phyloP scores from a whole-genome alignment of 2,797 vertebrate species.

The Enteromius treurensis region DNA sequence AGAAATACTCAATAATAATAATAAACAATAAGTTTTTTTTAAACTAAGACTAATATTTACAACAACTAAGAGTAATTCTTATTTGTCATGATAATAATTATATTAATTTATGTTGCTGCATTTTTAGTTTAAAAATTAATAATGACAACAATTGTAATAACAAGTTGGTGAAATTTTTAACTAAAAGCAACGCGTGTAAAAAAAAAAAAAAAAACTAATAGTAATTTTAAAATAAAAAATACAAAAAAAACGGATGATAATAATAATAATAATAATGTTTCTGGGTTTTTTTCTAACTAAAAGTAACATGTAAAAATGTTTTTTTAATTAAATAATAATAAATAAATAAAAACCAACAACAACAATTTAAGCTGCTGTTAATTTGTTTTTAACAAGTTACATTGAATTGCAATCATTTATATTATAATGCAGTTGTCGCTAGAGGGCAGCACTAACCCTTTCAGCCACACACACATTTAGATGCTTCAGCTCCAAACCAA shows the following conservation, averaged over 20 bases:
- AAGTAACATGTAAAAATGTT: neutral
- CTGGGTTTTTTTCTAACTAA: neutral
- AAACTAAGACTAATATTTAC: neutral
- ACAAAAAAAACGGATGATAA: neutral
- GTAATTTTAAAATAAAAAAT: neutral
- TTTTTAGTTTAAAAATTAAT: neutral
- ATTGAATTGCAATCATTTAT: neutral
- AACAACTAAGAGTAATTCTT: neutral
- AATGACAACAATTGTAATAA: neutral
- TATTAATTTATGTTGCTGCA: neutral
- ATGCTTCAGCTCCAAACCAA: neutral
- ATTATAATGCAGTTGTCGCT: conserved; percentile 58
- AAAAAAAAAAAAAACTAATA: neutral
- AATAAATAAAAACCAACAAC: neutral
- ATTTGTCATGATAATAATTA: neutral
- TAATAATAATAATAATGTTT: neutral
- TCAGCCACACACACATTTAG: conserved; percentile 5
- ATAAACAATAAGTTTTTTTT: neutral
- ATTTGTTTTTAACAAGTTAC: neutral
- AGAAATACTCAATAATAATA: neutral
- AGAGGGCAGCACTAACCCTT: conserved; percentile 64
- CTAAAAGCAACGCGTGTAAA: neutral
- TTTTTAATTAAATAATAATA: neutral
- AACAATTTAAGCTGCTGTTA: neutral
- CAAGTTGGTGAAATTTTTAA: neutral